phyloP scores from a whole-genome alignment of 2,888 invertebrate genomes.

The Athalia cordata region DNA sequence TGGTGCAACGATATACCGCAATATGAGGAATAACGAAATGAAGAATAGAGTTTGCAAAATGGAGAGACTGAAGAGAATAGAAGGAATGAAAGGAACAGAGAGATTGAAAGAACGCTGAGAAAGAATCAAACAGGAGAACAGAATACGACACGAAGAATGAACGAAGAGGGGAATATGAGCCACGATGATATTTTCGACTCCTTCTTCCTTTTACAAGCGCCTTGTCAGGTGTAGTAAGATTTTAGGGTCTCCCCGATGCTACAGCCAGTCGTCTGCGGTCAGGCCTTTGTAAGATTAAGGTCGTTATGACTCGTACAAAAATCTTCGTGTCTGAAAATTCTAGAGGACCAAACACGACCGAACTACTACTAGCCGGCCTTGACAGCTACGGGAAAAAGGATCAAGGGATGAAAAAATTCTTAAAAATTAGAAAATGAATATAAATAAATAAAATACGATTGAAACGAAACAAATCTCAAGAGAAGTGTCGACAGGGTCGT shows the following conservation, averaged over 20 bases:
- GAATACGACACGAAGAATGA: constrained; percentile 9
- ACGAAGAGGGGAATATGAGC: constrained; percentile 5
- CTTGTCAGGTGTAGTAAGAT: too few relatives aligned
- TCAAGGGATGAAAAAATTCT: too few relatives aligned
- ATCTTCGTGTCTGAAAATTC: too few relatives aligned
- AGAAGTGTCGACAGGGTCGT: too few relatives aligned
- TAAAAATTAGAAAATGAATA: too few relatives aligned
- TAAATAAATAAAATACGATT: neutral
- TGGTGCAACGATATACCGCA: constrained; percentile 7
- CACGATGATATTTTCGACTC: neutral
- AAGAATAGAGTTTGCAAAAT: neutral
- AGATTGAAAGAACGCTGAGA: neutral
- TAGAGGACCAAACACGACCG: too few relatives aligned
- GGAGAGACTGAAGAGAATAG: neutral
- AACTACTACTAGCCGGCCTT: too few relatives aligned
- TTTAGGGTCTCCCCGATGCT: too few relatives aligned
- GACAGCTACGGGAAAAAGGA: too few relatives aligned
- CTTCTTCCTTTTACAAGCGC: neutral
- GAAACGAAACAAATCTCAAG: neutral
- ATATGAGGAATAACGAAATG: neutral
- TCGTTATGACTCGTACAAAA: too few relatives aligned
- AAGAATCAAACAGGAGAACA: neutral
- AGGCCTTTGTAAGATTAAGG: too few relatives aligned
- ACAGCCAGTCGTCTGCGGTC: too few relatives aligned
- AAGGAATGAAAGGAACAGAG: neutral